Conservation (phyloP, 2,888 invertebrate genomes). For the Keiferia lycopersicella region DNA sequence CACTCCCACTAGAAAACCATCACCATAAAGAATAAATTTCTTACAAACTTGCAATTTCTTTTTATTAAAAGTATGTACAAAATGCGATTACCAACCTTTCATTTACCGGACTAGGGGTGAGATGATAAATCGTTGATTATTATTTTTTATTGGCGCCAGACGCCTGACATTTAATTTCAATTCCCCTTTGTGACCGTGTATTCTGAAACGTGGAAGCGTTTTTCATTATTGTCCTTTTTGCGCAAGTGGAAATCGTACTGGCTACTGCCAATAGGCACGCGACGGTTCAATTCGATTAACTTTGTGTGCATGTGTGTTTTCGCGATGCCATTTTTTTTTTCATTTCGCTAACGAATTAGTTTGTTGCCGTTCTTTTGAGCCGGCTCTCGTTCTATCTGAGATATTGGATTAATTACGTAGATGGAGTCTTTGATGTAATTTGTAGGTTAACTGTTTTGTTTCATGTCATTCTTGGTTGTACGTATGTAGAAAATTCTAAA, state of each 20-base stretch:
- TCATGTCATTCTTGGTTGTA: background rate
- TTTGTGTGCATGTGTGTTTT: constrained; percentile 32
- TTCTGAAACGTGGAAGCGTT: constrained; percentile 45
- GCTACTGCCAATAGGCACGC: constrained; percentile 42
- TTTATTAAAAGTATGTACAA: background rate
- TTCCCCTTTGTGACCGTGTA: constrained; percentile 52
- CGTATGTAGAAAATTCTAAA: background rate
- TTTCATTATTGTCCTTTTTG: constrained; percentile 48
- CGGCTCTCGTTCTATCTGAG: background rate
- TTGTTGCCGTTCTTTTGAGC: background rate
- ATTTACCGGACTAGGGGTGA: constrained; percentile 33
- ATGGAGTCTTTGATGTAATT: background rate
- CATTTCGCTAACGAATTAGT: constrained; percentile 10
- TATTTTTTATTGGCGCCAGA: constrained; percentile 51
- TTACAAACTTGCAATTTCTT: too few species aligned
- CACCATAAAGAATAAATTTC: too few species aligned
- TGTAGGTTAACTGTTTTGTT: background rate
- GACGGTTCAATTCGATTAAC: constrained; percentile 50
- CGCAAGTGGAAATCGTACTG: constrained; percentile 45
- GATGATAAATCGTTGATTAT: constrained; percentile 45
- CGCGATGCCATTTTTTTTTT: constrained; percentile 1
- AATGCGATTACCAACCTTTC: constrained; percentile 12
- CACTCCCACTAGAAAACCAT: background rate
- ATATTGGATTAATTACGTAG: constrained; percentile 1
- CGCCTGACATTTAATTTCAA: constrained; percentile 62